These are phyloP conservation scores for Eucriotettix oculatus DNA, from an alignment of 2,888 invertebrate genomes.

Conservation along the genomic window DNA sequence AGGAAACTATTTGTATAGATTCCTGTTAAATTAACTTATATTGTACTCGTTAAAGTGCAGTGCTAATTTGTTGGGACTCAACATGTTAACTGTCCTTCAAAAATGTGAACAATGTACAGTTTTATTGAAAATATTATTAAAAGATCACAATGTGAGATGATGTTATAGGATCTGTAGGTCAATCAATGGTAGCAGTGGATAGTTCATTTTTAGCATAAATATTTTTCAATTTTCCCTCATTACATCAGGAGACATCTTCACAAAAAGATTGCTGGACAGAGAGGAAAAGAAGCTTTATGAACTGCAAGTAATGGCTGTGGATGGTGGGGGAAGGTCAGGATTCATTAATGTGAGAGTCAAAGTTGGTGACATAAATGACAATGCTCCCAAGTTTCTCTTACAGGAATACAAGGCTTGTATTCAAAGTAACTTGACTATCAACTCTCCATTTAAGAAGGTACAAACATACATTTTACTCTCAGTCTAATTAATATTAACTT, in stretches of 20 bases:
- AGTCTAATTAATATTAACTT: background rate
- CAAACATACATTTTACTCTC: slow-evolving; percentile 7
- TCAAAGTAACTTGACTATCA: slow-evolving; percentile 37
- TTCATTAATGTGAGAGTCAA: slow-evolving; percentile 61
- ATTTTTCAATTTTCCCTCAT: slow-evolving; percentile 24
- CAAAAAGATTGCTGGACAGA: slow-evolving; percentile 54
- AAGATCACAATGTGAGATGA: no score
- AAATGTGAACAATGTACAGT: no score
- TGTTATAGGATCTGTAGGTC: no score
- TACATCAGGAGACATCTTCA: slow-evolving; percentile 44
- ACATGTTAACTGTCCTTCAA: no score
- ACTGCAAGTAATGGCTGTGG: slow-evolving; percentile 65
- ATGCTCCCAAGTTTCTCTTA: slow-evolving; percentile 57
- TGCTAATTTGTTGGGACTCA: no score
- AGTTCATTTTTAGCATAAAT: background rate
- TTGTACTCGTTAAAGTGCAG: no score
- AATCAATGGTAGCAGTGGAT: background rate
- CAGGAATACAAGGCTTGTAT: slow-evolving; percentile 63
- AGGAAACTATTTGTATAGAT: no score
- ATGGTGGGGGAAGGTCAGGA: slow-evolving; percentile 62
- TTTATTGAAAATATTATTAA: no score
- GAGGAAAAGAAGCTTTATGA: slow-evolving; percentile 53
- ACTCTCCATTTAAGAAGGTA: slow-evolving; percentile 42
- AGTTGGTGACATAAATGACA: slow-evolving; percentile 72
- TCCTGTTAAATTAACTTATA: no score